phyloP scores from a whole-genome alignment of 2,797 vertebrate genomes.

The Garrulus glandarius region DNA sequence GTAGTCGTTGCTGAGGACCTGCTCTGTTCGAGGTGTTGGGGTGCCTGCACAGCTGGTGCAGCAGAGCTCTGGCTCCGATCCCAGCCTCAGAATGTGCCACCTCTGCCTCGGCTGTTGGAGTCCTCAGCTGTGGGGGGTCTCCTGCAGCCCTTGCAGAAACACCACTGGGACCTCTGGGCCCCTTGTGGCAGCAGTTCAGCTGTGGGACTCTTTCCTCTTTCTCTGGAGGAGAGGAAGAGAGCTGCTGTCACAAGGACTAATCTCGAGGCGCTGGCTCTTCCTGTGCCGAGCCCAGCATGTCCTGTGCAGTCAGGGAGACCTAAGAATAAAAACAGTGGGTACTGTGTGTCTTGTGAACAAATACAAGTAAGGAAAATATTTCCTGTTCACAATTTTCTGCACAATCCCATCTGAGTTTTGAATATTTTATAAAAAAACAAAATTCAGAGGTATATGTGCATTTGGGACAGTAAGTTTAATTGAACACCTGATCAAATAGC shows the following conservation, averaged over 20 bases:
- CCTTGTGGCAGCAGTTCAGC: neutral
- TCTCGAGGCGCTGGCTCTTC: constrained; percentile 54
- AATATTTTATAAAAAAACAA: neutral
- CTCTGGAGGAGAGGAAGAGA: constrained; percentile 26
- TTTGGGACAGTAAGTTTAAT: neutral
- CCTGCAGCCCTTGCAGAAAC: neutral
- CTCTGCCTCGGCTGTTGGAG: neutral
- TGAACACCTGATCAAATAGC: neutral
- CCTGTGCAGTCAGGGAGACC: constrained; percentile 20
- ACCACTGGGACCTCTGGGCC: neutral
- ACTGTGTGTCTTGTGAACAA: neutral
- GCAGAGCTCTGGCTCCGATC: accelerated
- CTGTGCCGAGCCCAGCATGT: constrained; percentile 42
- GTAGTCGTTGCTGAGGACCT: accelerated
- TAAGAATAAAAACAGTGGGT: neutral
- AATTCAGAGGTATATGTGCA: neutral
- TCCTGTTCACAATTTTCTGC: neutral
- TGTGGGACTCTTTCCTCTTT: constrained; percentile 38
- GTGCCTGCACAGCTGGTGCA: neutral
- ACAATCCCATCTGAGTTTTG: neutral
- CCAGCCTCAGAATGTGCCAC: neutral
- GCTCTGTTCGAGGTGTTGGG: neutral
- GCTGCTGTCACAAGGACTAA: constrained; percentile 52
- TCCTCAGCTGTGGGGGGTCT: neutral
- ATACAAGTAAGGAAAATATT: neutral